Conservation (phyloP, 2,888 invertebrate genomes). For the Sabellastarte sp. region DNA sequence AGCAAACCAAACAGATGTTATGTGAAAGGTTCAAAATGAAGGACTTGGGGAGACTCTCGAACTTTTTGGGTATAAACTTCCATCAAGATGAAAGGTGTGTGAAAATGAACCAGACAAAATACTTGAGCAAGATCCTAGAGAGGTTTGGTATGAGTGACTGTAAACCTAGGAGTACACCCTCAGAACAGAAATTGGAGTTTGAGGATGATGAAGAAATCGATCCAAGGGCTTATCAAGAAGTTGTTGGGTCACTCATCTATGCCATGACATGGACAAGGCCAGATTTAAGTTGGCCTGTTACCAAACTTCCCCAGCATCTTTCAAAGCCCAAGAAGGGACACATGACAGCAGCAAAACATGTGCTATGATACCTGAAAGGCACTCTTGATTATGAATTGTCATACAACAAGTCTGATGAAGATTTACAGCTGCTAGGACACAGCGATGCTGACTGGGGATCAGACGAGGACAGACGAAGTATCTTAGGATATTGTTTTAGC, state of each 20-base stretch:
- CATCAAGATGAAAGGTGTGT: background rate
- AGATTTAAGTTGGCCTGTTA: constrained; percentile 13
- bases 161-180: background rate
- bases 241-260: constrained; percentile 15
- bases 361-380: constrained; percentile 6
- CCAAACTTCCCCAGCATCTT: constrained; percentile 17
- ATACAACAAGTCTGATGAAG: constrained; percentile 1
- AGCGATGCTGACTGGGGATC: constrained; percentile 7
- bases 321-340: constrained; percentile 7
- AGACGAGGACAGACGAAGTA: constrained; percentile 12
- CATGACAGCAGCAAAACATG: background rate
- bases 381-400: background rate
- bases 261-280: constrained; percentile 18
- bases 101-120: constrained; percentile 8
- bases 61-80: constrained; percentile 22
- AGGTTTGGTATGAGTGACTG: constrained; percentile 3
- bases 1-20: background rate
- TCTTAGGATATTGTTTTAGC: constrained; percentile 15
- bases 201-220: background rate
- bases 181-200: background rate
- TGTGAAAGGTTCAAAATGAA: constrained; percentile 21
- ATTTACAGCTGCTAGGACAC: constrained; percentile 1
- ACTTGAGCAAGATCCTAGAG: constrained; percentile 2
- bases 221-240: background rate
- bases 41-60: constrained; percentile 16